Base-by-base conservation (phyloP, 2,113 vertebrate genomes). In the Hiodon tergisus region DNA sequence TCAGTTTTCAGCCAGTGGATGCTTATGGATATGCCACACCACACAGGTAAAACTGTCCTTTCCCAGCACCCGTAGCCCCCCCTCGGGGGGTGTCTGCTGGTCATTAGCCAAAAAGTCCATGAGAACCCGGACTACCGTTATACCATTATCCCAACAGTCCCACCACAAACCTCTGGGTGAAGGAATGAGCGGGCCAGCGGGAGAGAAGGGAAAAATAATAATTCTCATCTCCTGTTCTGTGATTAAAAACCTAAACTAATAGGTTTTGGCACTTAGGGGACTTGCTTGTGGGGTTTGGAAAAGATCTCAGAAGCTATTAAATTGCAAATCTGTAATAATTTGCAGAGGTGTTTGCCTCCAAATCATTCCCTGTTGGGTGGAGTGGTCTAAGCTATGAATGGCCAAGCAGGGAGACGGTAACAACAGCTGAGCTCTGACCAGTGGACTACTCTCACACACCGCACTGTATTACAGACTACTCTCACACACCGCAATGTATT, bases 241-340 rank as follows among this genome's bases (percentile, higher is more conserved):
- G 88, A 89, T 88, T 89, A 89, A 89, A 89, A 85, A 79, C 81
- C 84, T 84, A 83, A 87, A 87, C 85, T 90, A 91, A 92, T 90
- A 85, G 85, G 83, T 85, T 85, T 80, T 82, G 86, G 87, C 85
- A 86, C 87, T 69, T 81, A 68, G 86, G 85, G 86, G 85, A 87
- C 81, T 84, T 81, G 84, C 72, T 76, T 70, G 73, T 69, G 80
- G 84, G 82, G 79, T 85, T 82, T 71, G 82, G 83, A 79, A 80
- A 84, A 86, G 85, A 88, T 85, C 88, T 89, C 87, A 76, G 74
- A 89, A 87, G 88, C 87, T 86, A 89, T 91, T 90, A 87, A 90
- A 92, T 88, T 90, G 88, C 87, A 90, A 91, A 89, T 89, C 81
- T 88, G 86, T 84, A 86, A 91, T 89, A 86, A 89, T 89, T 87